These are phyloP conservation scores for Poecilus cupreus DNA, from an alignment of 2,888 invertebrate species.

Conservation along the genomic window DNA sequence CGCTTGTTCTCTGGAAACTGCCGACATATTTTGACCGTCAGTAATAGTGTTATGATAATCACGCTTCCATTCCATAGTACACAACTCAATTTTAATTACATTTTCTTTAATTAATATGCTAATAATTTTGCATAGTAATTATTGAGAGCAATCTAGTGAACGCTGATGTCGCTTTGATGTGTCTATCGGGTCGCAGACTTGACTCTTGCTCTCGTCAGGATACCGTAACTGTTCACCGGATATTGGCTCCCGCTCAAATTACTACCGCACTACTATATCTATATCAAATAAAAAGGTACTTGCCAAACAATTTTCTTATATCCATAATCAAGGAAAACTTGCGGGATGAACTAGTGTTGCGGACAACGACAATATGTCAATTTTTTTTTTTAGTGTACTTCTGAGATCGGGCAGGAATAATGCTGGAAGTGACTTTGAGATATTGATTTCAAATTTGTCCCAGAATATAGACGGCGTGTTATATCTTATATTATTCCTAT, in stretches of 20 bases:
- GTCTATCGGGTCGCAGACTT: conserved; percentile 64
- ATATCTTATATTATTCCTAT: too few species aligned
- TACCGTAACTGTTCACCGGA: conserved; percentile 47
- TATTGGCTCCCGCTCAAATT: conserved; percentile 31
- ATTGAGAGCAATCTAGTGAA: conserved; percentile 74
- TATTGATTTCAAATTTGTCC: too few species aligned
- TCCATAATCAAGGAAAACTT: too few species aligned
- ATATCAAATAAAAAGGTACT: too few species aligned
- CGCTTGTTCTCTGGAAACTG: conserved; percentile 64
- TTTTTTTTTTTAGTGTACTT: too few species aligned
- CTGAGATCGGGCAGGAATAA: too few species aligned
- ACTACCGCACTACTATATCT: too few species aligned
- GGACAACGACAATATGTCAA: too few species aligned
- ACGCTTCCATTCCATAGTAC: conserved; percentile 71
- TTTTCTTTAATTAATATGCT: conserved; percentile 76
- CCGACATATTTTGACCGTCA: conserved; percentile 68
- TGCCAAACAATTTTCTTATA: too few species aligned
- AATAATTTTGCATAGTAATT: conserved; percentile 76
- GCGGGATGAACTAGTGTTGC: too few species aligned
- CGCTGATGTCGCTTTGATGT: conserved; percentile 74
- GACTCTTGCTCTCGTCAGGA: conserved; percentile 51
- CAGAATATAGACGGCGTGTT: too few species aligned
- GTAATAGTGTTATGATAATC: conserved; percentile 69
- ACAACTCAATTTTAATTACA: conserved; percentile 74
- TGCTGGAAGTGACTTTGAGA: too few species aligned